Evolutionary conservation across 2,888 invertebrate genomes (phyloP), one percentile per base, ranked within the genome.

Genomic region (Metalampra italica): DNA sequence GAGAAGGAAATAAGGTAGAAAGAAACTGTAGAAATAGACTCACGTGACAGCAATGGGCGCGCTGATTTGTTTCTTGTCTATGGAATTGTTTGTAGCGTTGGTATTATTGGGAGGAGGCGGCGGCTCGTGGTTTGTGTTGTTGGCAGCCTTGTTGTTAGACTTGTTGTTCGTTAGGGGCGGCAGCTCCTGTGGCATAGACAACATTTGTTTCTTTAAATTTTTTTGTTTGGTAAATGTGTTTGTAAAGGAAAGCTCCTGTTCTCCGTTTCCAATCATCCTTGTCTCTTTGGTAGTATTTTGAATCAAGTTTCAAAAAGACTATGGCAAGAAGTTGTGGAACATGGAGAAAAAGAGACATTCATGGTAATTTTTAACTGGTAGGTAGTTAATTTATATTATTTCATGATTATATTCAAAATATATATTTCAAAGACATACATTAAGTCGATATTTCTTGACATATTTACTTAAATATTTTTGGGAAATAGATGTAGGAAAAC

Each of bases 41-140:
- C 47, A 89, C 90, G 90, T 90, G 62, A 88, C 90, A 55, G 90
- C 83, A 9, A 89, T 87, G n/a, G 89, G 89, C 13, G 89, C 88
- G 59, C 89, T 89, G 52, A 88, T 89, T 42, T 65, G 84, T 60
- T 88, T 90, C 75, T 90, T 89, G 63, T 89, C 88, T 56, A 88
- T 87, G 55, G 85, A 80, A 53, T 84, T 85, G 62, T 78, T 82
- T 14, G 80, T 68, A 50, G 75, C 15, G 12, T 49, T 60, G 43
- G 54, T 50, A 53, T 54, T 51, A 42, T 49, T 50, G 39, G 51
- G 34, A 38, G 63, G 51, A 47, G 67, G 60, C 32, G 69, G 59
- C 44, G 76, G 78, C 53, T 75, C 61, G 53, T 55, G 46, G 49
- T 51, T 45, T 50, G 53, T 42, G 54, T 55, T 51, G 62, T 76